Base-by-base conservation (phyloP, 2,113 vertebrate genomes). In the Sebastes schlegelii region DNA sequence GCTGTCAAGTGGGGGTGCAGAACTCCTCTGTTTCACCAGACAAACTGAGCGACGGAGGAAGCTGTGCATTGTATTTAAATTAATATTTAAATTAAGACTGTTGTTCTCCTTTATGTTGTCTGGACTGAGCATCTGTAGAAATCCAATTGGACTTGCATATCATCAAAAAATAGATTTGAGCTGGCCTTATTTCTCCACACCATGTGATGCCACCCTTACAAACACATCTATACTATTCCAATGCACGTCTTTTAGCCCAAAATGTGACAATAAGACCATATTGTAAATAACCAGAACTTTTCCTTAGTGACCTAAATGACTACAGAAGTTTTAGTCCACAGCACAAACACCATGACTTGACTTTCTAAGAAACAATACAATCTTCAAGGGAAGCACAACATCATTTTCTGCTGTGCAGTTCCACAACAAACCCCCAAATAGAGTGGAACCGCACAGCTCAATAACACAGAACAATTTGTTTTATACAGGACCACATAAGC, bases 391-490 rank as follows among this genome's bases (percentile, higher is more conserved):
- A 69, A 70, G 23, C 45, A 21, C 45, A 40, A 57, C 8, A 40
- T 49, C 4, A 63, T 71, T 72, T 72, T 63, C 49, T 71, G 46
- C 66, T 71, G n/a, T 61, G 51, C 45, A 43, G 42, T 80, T 76
- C 45, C 26, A 65, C 58, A 76, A 69, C 19, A 58, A 69, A 21
- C 49, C 34, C 34, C 12, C 51, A 70, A 79, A 86, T 14, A 74
- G 52, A 73, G 40, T 57, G 46, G 14, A 21, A 43, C 6, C 16
- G 43, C 65, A 70, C 26, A 55, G 16, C 64, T 64, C 64, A 45
- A 51, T 46, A 69, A 82, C 46, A 49, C 17, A 51, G 21, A 72
- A 77, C 5, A 77, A 82, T 79, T 78, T 58, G 64, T 74, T 70
- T 79, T 45, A 49, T 65, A 40, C 12, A 13, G 52, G 17, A 23